These are phyloP conservation scores for Poecilia velifera DNA, from an alignment of 2,797 vertebrate species.

Conservation along the genomic window DNA sequence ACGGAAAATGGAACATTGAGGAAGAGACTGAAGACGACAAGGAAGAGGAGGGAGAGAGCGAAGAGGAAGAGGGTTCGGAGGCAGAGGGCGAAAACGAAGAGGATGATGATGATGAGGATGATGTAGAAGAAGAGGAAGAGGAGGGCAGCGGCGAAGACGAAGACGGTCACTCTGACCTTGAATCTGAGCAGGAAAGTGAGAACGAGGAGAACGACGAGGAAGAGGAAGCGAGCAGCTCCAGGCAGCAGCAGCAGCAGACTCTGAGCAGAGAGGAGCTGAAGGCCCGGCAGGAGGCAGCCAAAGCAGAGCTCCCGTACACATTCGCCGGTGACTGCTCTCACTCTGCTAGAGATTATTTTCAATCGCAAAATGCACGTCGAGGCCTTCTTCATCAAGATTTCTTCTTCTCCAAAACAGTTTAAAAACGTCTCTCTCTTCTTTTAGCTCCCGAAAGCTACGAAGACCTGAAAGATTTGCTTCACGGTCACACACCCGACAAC, in stretches of 20 bases:
- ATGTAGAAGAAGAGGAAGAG: constrained; percentile 27
- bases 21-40: constrained; percentile 48
- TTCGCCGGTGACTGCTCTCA: constrained; percentile 83
- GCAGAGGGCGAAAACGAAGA: constrained; percentile 25
- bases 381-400: not conserved
- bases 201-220: constrained; percentile 54
- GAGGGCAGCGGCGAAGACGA: constrained; percentile 58
- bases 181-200: constrained; percentile 73
- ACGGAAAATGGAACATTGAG: constrained; percentile 85
- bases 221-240: constrained; percentile 12
- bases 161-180: constrained; percentile 75
- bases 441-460: constrained; percentile 86
- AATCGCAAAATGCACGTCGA: too few species aligned
- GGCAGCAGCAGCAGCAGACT: constrained; percentile 9
- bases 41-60: constrained; percentile 29
- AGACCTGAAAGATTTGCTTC: constrained; percentile 83
- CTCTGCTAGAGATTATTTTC: not conserved
- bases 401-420: too few species aligned
- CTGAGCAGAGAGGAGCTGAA: constrained; percentile 63
- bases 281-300: constrained; percentile 71
- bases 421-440: constrained; percentile 1
- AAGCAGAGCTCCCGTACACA: constrained; percentile 89
- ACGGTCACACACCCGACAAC: constrained; percentile 82
- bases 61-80: constrained; percentile 4
- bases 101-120: constrained; percentile 4